Base-by-base conservation (phyloP, 2,888 invertebrate genomes). In the Lithophane semibrunnea region DNA sequence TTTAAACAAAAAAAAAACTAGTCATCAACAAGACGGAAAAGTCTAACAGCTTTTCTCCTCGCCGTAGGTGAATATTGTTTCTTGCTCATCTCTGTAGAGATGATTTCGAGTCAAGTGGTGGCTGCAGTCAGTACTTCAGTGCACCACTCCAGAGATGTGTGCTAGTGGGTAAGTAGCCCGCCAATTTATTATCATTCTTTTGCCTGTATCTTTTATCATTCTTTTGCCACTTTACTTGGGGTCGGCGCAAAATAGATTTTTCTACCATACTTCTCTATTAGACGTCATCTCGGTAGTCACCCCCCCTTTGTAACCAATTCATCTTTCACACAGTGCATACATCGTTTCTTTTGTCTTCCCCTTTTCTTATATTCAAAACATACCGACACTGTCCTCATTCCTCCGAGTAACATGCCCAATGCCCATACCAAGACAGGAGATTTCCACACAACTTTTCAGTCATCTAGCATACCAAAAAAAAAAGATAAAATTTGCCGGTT, bases 401-500 rank as follows among this genome's bases (percentile, higher is more conserved):
- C 44, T 65, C 24, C 18, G 3, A 16, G 44, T 24, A 16, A 65
- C 24, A 65, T n/a, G n/a, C n/a, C n/a, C n/a, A n/a, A 65, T n/a
- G n/a, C n/a, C n/a, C n/a, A n/a, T 16, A n/a, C 13, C 9, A 9
- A 16, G 1, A 47, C 18, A 47, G 47, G 10, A 5, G 7, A 66
- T 47, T 47, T 47, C 18, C 24, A 49, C 24, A 66, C 18, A 24
- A 47, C 24, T 49, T 66, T 49, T 24, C 24, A 49, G 47, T 12
- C 24, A 47, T 13, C 58, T 7, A 58, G 13, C 24, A 2, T 12
- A 24, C 13, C 2, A 13, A 16, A 49, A 0, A n/a, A 49, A 70
- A 67, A 73, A 66, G 67, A 77, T 9, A 56, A 60, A 24, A 24
- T 16, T 42, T 3, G 60, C 18, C 5, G 54, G 58, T 37, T 81